These are phyloP conservation scores for Pseudeuparius sepicola DNA, from an alignment of 2,888 invertebrate species.

Conservation along the genomic window DNA sequence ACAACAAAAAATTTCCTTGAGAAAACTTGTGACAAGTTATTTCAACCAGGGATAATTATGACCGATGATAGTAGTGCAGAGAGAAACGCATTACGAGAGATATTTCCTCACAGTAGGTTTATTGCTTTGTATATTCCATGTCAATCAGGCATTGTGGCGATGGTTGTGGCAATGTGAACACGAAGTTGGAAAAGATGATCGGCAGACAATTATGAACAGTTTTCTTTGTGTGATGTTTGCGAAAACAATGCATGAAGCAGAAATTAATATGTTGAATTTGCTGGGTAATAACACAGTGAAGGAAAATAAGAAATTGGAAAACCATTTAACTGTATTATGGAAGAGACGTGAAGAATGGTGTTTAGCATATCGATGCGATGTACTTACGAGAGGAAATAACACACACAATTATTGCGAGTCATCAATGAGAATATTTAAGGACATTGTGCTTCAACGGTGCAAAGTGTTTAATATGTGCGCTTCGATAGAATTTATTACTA, in stretches of 20 bases:
- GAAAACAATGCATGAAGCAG: too few species aligned
- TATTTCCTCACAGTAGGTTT: conserved; percentile 4
- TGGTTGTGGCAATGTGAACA: conserved; percentile 4
- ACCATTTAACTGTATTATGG: conserved; percentile 6
- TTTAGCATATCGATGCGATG: conserved; percentile 7
- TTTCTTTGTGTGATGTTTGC: too few species aligned
- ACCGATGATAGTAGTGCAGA: conserved; percentile 5
- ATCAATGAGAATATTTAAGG: conserved; percentile 9
- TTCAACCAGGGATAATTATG: conserved; percentile 3
- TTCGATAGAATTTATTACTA: conserved; percentile 6
- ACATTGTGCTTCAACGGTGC: conserved; percentile 7
- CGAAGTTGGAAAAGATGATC: conserved; percentile 4
- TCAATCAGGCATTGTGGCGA: conserved; percentile 8
- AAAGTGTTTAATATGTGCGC: conserved; percentile 11
- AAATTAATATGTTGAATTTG: conserved; percentile 6
- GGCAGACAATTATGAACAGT: too few species aligned
- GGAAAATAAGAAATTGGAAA: conserved; percentile 6
- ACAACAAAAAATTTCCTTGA: conserved; percentile 2
- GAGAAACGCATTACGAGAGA: conserved; percentile 5
- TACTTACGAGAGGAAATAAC: conserved; percentile 10
- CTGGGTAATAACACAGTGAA: conserved; percentile 1
- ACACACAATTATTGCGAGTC: conserved; percentile 6
- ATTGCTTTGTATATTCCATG: conserved; percentile 7
- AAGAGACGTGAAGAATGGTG: conserved; percentile 6
- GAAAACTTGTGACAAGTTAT: conserved; percentile 3